Evolutionary conservation across 30 jellyfish, hydroid and myxozoan genomes (phyloP).

Genomic region (Hydra vulgaris): DNA sequence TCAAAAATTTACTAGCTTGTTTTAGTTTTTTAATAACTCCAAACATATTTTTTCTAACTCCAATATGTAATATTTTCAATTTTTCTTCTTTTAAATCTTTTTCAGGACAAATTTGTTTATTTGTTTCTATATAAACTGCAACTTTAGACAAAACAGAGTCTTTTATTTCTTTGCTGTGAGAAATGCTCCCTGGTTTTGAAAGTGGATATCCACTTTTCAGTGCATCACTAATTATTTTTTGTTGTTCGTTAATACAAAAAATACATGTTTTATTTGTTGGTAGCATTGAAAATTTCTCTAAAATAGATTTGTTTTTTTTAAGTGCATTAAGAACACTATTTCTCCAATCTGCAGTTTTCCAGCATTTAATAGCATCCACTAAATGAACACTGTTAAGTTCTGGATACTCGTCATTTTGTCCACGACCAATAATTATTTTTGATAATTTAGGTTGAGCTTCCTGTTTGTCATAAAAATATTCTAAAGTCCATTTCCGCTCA

Average conservation of each 20-base stretch:
- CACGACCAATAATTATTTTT: slow-evolving; percentile 28
- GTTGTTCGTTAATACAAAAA: slow-evolving; percentile 15
- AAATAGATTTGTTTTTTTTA: background rate
- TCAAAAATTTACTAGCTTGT: background rate
- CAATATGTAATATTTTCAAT: background rate
- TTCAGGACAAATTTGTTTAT: background rate
- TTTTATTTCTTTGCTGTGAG: background rate
- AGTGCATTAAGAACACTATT: background rate
- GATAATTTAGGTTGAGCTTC: slow-evolving; percentile 15
- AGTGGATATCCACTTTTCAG: background rate
- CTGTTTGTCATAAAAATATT: slow-evolving; percentile 2
- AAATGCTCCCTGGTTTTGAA: background rate
- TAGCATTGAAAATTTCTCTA: background rate
- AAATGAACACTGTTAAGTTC: slow-evolving; percentile 26
- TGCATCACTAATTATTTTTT: background rate
- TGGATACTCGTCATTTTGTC: slow-evolving; percentile 20
- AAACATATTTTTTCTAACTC: background rate
- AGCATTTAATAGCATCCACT: slow-evolving; percentile 16
- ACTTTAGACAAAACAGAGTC: background rate
- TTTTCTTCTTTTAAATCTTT: background rate
- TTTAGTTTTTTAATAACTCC: background rate
- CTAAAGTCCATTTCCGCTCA: slow-evolving; percentile 30
- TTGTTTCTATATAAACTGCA: background rate
- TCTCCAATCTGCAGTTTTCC: slow-evolving; percentile 14
- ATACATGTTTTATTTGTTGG: slow-evolving; percentile 21